Conservation (phyloP, 1,140 invertebrate species). For the Ephestia elutella region DNA sequence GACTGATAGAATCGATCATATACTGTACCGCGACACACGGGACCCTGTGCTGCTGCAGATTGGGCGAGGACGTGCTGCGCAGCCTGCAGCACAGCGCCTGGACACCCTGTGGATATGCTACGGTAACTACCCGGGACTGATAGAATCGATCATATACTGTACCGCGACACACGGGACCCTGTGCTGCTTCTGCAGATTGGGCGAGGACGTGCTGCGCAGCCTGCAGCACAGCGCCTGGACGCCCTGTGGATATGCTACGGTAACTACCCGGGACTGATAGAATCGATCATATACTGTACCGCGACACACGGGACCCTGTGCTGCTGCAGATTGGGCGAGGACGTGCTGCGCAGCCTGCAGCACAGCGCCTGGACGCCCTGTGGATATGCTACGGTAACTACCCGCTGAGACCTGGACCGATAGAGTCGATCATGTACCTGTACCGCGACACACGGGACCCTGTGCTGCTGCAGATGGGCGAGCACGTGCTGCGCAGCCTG, state of each 20-base stretch:
- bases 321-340: conserved; percentile 91
- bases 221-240: conserved; percentile 94
- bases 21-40: conserved; percentile 95
- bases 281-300: conserved; percentile 98
- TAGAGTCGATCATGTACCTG: conserved; percentile 98
- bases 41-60: conserved; percentile 93
- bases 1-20: conserved; percentile 96
- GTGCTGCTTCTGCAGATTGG: conserved; percentile 92
- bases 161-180: conserved; percentile 94
- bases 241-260: conserved; percentile 98
- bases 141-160: conserved; percentile 98
- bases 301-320: conserved; percentile 93
- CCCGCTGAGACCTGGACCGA: conserved; percentile 95
- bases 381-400: conserved; percentile 98
- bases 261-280: conserved; percentile 96
- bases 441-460: conserved; percentile 96
- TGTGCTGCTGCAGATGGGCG: conserved; percentile 90
- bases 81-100: conserved; percentile 92
- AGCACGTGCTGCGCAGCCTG: conserved; percentile 91
- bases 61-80: conserved; percentile 91
- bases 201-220: conserved; percentile 90
- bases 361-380: conserved; percentile 93
- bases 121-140: conserved; percentile 96
- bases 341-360: conserved; percentile 91
- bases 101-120: conserved; percentile 98